phyloP scores from a whole-genome alignment of 2,113 vertebrate species.

The Pelusios castaneus region DNA sequence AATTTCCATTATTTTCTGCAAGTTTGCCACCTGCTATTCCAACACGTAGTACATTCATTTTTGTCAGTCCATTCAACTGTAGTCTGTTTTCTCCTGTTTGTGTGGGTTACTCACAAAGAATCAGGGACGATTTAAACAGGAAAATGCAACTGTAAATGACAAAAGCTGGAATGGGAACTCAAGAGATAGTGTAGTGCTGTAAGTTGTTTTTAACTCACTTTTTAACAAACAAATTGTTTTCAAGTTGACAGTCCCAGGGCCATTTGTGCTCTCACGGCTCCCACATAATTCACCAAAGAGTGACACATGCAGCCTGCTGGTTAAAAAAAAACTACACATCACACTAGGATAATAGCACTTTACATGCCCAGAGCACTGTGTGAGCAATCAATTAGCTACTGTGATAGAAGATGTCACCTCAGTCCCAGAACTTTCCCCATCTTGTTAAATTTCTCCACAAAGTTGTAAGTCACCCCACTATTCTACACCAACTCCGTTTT shows the following conservation, averaged over 20 bases:
- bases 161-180: neutral
- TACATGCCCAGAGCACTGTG: accelerated
- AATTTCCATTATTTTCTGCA: neutral
- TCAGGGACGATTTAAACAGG: neutral
- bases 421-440: accelerated
- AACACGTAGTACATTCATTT: neutral
- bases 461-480: neutral
- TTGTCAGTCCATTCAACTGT: neutral
- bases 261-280: neutral
- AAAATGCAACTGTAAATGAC: neutral
- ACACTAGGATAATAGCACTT: neutral
- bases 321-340: accelerated
- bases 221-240: neutral
- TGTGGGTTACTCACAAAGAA: neutral
- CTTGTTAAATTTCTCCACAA: neutral
- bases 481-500: neutral
- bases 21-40: neutral
- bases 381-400: neutral
- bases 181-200: neutral
- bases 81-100: neutral
- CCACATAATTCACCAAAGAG: neutral
- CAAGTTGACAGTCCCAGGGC: neutral
- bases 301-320: accelerated
- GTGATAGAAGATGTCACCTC: neutral
- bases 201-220: neutral